Evolutionary conservation across 2,113 vertebrate genomes (phyloP), one percentile per base, ranked within the genome.

Genomic region (Etheostoma spectabile): DNA sequence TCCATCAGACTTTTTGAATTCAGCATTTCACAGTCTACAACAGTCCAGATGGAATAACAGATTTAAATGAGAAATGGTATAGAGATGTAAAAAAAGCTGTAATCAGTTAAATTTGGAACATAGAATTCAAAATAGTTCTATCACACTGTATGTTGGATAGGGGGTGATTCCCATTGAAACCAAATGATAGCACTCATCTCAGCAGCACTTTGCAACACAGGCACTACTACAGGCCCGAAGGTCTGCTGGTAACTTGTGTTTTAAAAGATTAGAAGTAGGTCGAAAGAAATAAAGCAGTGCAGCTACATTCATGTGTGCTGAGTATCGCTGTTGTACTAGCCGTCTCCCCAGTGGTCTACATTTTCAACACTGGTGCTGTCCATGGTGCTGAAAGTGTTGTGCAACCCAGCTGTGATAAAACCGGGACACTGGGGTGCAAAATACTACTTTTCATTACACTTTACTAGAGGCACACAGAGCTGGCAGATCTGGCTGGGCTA

Each of bases 211-310:
- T 52, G 1, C n/a, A 64, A 33, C 66, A 35, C 35, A 38, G 2
- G 7, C 13, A 22, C 1, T 22, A 8, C 27, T 33, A n/a, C 35
- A 62, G 38, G 84, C 86, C 87, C 71, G 42, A 35, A 74, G 72
- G 66, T 80, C 51, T 21, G 70, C 24, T 65, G 71, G 35, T 56
- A 86, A 55, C 42, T 83, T 79, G 21, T 80, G 56, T 61, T 89
- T 84, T 88, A 72, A 90, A 83, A 80, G 79, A 45, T 27, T 56
- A 22, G 61, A 92, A 89, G 74, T 91, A 88, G 90, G 90, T 88
- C 82, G 56, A 52, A 63, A 22, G 62, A 81, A 77, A 83, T 52
- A 69, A 51, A 84, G 79, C 51, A 74, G 62, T 48, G 67, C 83
- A 92, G 88, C 83, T 86, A 89, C 77, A 27, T 63, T 73, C 70